A percentile compares a stretch with the other conserved stretches of the same genome.
phyloP scores from a whole-genome alignment of 1,140 invertebrate species.

The Drosophila eugracilis region DNA sequence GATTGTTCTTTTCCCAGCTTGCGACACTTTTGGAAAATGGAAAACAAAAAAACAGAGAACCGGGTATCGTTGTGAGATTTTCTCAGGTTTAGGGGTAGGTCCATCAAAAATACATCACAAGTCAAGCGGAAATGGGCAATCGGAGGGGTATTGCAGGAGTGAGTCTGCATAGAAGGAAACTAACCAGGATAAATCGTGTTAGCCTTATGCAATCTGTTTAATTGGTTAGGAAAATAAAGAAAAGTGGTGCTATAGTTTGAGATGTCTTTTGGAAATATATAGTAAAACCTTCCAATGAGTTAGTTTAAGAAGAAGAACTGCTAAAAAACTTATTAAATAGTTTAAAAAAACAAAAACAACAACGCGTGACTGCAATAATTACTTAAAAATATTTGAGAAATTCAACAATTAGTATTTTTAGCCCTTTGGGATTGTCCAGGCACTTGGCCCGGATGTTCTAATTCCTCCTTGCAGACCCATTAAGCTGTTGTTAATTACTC shows the following conservation, averaged over 20 bases:
- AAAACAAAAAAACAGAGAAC: too few species aligned
- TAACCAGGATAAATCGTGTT: not conserved
- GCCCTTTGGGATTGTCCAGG: not conserved
- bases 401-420: not conserved
- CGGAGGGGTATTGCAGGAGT: too few species aligned
- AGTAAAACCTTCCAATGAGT: too few species aligned
- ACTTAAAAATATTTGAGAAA: too few species aligned
- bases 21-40: constrained; percentile 46
- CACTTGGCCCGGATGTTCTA: not conserved
- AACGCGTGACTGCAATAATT: too few species aligned
- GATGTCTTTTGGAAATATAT: too few species aligned
- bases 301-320: too few species aligned
- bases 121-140: constrained; percentile 20
- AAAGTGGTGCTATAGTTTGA: too few species aligned
- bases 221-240: not conserved
- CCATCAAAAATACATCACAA: constrained; percentile 11
- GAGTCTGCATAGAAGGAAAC: not conserved
- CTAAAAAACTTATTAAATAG: too few species aligned
- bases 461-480: constrained; percentile 8
- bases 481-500: not conserved
- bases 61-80: constrained; percentile 12
- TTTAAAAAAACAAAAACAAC: too few species aligned
- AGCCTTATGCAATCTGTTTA: not conserved
- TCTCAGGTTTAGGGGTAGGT: constrained; percentile 27
- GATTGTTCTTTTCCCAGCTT: constrained; percentile 70